phyloP scores from a whole-genome alignment of 2,888 invertebrate species.

The Dioctria linearis region DNA sequence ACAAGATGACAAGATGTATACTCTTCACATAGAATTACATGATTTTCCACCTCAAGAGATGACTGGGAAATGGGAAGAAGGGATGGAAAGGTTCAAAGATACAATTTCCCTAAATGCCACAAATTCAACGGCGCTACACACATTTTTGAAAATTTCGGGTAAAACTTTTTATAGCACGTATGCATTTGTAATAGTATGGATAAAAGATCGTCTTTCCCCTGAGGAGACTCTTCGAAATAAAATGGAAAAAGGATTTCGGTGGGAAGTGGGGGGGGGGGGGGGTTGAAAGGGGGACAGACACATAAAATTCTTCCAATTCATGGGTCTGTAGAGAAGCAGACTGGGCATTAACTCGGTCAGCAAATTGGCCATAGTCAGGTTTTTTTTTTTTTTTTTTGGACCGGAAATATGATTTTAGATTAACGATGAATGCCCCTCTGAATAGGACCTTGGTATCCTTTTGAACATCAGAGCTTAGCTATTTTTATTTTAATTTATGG shows the following conservation, averaged over 20 bases:
- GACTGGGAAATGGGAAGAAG: neutral
- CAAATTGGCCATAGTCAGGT: neutral
- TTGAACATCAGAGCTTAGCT: neutral
- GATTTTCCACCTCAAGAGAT: conserved; percentile 3
- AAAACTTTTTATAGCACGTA: too few species aligned
- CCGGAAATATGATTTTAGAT: neutral
- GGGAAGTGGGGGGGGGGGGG: too few species aligned
- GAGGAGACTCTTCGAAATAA: neutral
- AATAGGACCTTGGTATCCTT: neutral
- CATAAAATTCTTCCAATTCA: neutral
- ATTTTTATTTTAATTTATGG: neutral
- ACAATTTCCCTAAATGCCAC: conserved; percentile 1
- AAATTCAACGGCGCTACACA: neutral
- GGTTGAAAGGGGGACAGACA: neutral
- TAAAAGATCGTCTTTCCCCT: neutral
- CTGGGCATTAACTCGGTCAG: neutral
- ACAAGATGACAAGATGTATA: neutral
- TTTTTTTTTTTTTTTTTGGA: neutral
- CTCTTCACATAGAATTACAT: neutral
- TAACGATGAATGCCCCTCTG: neutral
- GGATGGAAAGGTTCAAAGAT: neutral
- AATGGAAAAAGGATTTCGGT: too few species aligned
- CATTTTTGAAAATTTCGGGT: conserved; percentile 4
- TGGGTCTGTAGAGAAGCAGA: neutral
- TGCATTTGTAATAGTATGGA: neutral